A percentile compares a stretch with the other conserved stretches of the same genome.
Conservation (phyloP, 2,888 invertebrate genomes). For the Xanthorhoe spadicearia region DNA sequence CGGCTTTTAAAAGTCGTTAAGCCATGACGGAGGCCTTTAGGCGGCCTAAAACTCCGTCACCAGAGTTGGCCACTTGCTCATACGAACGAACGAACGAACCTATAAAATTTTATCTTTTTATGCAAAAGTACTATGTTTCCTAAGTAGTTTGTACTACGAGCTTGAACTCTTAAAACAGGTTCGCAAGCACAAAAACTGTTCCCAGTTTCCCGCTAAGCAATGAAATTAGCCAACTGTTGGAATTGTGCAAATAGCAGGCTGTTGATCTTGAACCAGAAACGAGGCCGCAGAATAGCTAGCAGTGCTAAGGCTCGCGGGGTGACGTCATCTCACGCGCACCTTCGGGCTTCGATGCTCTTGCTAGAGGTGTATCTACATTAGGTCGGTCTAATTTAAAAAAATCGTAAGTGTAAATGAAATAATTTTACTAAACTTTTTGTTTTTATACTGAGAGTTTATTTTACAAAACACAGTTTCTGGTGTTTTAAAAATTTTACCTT, state of each 20-base stretch:
- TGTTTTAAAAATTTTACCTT: too few species aligned
- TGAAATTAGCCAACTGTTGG: slow-evolving; percentile 16
- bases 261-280: slow-evolving; percentile 78
- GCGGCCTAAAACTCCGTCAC: too few species aligned
- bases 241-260: slow-evolving; percentile 45
- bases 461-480: too few species aligned
- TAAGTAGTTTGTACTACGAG: background rate
- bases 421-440: too few species aligned
- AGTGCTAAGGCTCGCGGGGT: slow-evolving; percentile 46
- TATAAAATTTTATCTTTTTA: background rate
- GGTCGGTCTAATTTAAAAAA: too few species aligned
- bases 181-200: background rate
- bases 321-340: slow-evolving; percentile 59
- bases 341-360: slow-evolving; percentile 11
- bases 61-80: too few species aligned
- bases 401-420: too few species aligned
- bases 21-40: too few species aligned
- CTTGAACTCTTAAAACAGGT: background rate
- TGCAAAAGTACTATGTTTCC: background rate
- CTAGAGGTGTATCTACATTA: slow-evolving; percentile 7
- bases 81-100: too few species aligned
- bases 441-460: too few species aligned
- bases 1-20: too few species aligned
- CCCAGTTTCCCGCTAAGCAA: slow-evolving; percentile 4
- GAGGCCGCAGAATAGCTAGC: slow-evolving; percentile 47